Evolutionary conservation across 1,140 invertebrate species (phyloP), one percentile per base, ranked within the genome.

Genomic region (Drosophila cardini): DNA sequence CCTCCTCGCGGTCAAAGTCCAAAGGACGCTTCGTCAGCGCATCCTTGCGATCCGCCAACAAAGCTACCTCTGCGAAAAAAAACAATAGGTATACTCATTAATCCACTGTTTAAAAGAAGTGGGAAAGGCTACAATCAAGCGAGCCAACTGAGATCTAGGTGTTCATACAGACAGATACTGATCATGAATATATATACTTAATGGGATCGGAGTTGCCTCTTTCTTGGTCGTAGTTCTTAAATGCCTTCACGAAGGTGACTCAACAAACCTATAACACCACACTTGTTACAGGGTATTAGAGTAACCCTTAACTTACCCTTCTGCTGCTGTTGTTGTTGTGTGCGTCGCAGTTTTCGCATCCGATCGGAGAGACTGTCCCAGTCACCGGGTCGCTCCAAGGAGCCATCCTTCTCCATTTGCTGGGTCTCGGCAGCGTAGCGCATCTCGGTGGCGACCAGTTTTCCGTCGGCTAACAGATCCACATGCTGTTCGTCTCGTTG

Each of bases 1-100:
- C 95, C 89, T 98, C 96, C 92, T 98, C 97, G 78, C 96, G 94
- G 83, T 97, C 96, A 77, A 97, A 95, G 90, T 97, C 96, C 36
- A 97, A 91, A 0, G 96, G 96, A 38, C 95, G 94, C 77, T 96
- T 95, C 11, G 96, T 96, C 62, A 97, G 82, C 4, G 95, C 97
- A 91, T 97, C 96, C 89, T 96, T 97, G 40, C 96, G 93, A 63
- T 94, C 95, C 16, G 95, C 93, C 62, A 94, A 87, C 40, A 93
- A 91, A 48, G 90, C 90, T 30, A 91, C 92, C 70, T 93, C 92
- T 93, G 58, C 21, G 21, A 26, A 36, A 36, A 8, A 36, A 36
- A 3, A 5, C 7, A 36, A 9, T 8, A 36, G n/a, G n/a, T n/a
- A n/a, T n/a, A n/a, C n/a, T n/a, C n/a, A 34, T 34, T 34, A 34